Conservation (phyloP, 2,797 vertebrate genomes). For the Denticeps clupeoides region DNA sequence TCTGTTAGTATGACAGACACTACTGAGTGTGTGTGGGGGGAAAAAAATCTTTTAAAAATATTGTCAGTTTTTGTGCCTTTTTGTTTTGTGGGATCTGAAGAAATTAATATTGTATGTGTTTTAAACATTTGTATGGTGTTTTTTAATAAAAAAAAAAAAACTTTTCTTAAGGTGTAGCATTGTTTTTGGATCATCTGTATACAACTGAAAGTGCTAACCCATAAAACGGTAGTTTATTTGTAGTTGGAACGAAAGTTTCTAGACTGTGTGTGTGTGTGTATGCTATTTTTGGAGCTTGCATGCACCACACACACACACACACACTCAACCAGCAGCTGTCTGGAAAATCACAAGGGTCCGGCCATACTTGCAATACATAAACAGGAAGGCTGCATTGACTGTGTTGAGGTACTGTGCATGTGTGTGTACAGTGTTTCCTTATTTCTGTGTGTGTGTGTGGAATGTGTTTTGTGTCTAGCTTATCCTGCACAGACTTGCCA, state of each 20-base stretch:
- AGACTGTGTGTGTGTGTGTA: background rate
- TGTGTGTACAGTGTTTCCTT: no score
- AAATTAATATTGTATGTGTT: background rate
- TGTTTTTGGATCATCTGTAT: no score
- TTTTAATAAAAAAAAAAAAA: constrained; percentile 12
- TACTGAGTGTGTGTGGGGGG: background rate
- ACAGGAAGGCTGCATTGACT: background rate
- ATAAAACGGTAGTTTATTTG: no score
- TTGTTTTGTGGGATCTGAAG: background rate
- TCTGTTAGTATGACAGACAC: no score
- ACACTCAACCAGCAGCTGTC: background rate
- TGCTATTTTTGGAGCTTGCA: background rate
- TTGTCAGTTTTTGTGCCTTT: background rate
- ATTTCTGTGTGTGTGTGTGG: background rate
- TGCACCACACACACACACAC: background rate
- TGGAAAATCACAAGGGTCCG: background rate
- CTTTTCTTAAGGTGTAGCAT: no score
- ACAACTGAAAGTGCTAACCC: no score
- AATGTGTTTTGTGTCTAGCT: no score
- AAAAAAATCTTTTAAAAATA: no score
- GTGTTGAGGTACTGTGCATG: background rate
- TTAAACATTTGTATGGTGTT: background rate
- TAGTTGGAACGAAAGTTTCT: no score
- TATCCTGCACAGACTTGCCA: no score
- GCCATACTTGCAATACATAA: background rate